Percentiles rank a stretch among this genome's conserved stretches.
Evolutionary conservation across 1,140 invertebrate genomes (phyloP).

Genomic region (Lanistes nyassanus): DNA sequence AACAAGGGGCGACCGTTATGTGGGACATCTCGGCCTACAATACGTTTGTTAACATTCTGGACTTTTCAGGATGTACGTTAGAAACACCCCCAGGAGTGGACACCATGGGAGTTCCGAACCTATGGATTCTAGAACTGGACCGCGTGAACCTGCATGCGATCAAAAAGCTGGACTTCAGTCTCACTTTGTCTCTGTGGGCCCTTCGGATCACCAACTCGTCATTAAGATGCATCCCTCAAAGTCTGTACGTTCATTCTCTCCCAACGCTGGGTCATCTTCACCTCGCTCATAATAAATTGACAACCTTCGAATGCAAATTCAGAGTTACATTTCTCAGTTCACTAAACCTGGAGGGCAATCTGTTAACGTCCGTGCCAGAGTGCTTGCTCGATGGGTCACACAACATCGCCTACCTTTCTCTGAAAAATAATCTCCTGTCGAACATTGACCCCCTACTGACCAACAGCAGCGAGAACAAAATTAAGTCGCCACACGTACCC

Average conservation of each 20-base stretch:
- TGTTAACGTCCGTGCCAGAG: constrained; percentile 17
- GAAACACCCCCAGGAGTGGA: neutral
- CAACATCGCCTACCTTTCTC: constrained; percentile 19
- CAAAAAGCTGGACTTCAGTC: constrained; percentile 19
- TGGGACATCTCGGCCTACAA: constrained; percentile 13
- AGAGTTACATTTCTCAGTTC: constrained; percentile 13
- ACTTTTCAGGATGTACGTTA: constrained; percentile 4
- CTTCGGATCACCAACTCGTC: constrained; percentile 14
- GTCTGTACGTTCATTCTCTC: neutral
- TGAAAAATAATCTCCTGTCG: constrained; percentile 22
- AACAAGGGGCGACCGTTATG: neutral
- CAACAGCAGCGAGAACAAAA: neutral
- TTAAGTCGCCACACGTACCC: neutral
- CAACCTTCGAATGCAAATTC: constrained; percentile 16
- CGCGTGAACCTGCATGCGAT: neutral
- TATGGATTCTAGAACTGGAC: constrained; percentile 28
- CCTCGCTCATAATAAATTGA: constrained; percentile 15
- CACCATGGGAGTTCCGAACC: constrained; percentile 19
- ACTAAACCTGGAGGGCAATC: constrained; percentile 28
- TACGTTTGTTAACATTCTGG: constrained; percentile 11
- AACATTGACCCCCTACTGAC: constrained; percentile 6
- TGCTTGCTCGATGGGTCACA: constrained; percentile 17
- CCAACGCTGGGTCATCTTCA: neutral
- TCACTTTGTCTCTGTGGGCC: constrained; percentile 12
- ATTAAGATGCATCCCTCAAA: neutral